Base-by-base conservation (phyloP, 2,888 invertebrate species). In the Archips xylosteana region DNA sequence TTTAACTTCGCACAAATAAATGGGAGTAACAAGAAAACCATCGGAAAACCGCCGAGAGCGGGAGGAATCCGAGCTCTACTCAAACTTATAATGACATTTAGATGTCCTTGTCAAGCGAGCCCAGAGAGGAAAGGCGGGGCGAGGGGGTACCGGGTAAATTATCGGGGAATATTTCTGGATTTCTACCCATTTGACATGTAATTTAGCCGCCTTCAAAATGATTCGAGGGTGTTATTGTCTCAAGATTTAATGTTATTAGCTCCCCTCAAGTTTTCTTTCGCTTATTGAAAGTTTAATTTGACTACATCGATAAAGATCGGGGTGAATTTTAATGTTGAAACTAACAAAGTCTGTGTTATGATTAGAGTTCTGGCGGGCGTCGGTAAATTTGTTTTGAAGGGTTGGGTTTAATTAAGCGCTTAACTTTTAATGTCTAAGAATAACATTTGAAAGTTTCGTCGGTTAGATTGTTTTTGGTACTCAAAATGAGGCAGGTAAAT, bases 51-150 rank as follows among this genome's bases (percentile, higher is more conserved):
- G 87, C 87, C 86, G 78, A 79, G 80, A 81, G 87, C 82, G 79
- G 85, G 84, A 84, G 87, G 87, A 88, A 85, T 85, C 83, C 80
- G 81, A 79, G 81, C 83, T 86, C 84, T 84, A 82, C 87, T 89
- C 86, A 86, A 92, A 93, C 91, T 93, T 92, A 91, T 92, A 93
- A 92, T 92, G 92, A 92, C 91, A 92, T 94, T 93, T 93, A 89
- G 91, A 92, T 92, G 91, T 91, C 90, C 89, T 87, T 90, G 92
- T 91, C 90, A 90, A 39, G 15, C 57, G 63, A 15, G 4, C 47
- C 36, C 36, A 15, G 49, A 54, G 59, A 70, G 68, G 70, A 67
- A 70, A 65, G 71, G 74, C 67, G 69, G 74, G 67, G 67, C 12
- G 76, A 57, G 73, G 75, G 78, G 76, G 59, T 75, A 70, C 74